Percentiles rank a stretch among this genome's conserved stretches.
phyloP scores from a whole-genome alignment of 2,113 vertebrate species.

The Bambusicola thoracicus region DNA sequence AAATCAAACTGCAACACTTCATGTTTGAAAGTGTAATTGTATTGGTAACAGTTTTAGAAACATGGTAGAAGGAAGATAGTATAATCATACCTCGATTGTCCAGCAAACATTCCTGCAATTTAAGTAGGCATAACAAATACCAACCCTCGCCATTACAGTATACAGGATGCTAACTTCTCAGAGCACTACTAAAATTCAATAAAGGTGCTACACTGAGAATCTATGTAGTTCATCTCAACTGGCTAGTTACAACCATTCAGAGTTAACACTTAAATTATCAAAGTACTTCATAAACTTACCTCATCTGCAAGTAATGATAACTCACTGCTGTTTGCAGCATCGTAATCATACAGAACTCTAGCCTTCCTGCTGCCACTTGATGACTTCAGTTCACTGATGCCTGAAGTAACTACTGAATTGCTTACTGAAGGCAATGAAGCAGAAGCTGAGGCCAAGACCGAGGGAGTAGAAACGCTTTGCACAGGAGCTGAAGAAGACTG shows the following conservation, averaged over 20 bases:
- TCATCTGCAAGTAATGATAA: conserved; percentile 97
- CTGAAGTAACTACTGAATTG: conserved; percentile 76
- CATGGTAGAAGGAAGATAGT: not conserved
- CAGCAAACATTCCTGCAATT: not conserved
- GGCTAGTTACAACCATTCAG: not conserved
- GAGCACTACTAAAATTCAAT: not conserved
- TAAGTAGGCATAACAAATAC: not conserved
- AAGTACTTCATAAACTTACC: conserved; percentile 74
- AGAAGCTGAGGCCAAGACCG: conserved; percentile 82
- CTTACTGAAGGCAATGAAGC: conserved; percentile 82
- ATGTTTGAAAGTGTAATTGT: not conserved
- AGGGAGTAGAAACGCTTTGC: conserved; percentile 83
- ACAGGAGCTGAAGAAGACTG: conserved; percentile 82
- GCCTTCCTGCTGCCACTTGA: conserved; percentile 91
- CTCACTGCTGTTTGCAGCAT: conserved; percentile 94
- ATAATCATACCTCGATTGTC: not conserved
- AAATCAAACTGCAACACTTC: not conserved
- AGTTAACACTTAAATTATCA: not conserved
- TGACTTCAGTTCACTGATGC: conserved; percentile 87
- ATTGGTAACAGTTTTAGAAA: not conserved
- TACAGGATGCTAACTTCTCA: not conserved
- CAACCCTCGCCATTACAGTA: not conserved
- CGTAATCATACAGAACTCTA: conserved; percentile 96
- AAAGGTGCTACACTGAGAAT: not conserved
- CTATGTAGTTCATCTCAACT: not conserved